These are phyloP conservation scores for Aplocera efformata DNA, from an alignment of 2,888 invertebrate species.

Conservation along the genomic window DNA sequence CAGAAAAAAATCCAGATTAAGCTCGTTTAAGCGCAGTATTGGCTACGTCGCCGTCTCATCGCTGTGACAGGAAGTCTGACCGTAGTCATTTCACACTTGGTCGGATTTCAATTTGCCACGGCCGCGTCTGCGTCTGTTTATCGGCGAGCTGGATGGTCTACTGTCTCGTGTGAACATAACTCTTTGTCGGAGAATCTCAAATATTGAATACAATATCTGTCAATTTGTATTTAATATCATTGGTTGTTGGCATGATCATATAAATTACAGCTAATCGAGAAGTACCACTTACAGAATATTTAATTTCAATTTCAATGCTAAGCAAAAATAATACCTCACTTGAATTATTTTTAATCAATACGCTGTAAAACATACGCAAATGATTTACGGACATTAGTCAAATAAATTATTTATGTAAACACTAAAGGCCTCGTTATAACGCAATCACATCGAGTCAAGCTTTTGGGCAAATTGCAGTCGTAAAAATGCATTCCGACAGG, in stretches of 20 bases:
- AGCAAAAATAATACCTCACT: not conserved
- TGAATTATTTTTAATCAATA: constrained; percentile 2
- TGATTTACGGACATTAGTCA: constrained; percentile 20
- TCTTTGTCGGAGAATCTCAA: constrained; percentile 1
- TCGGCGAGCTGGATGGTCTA: constrained; percentile 43
- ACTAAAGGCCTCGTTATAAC: constrained; percentile 35
- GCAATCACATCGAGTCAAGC: constrained; percentile 44
- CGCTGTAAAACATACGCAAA: constrained; percentile 5
- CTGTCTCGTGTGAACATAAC: constrained; percentile 23
- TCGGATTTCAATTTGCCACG: constrained; percentile 73
- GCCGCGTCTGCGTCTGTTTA: constrained; percentile 57
- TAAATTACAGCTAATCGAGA: too few relatives aligned
- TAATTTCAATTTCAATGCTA: too few relatives aligned
- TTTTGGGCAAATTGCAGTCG: constrained; percentile 51
- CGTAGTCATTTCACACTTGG: constrained; percentile 74
- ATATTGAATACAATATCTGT: too few relatives aligned
- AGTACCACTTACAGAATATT: too few relatives aligned
- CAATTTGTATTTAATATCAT: too few relatives aligned
- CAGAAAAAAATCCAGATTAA: not conserved
- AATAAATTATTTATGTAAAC: constrained; percentile 37
- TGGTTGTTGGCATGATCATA: too few relatives aligned
- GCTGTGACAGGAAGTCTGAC: constrained; percentile 66
- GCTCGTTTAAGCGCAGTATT: constrained; percentile 29
- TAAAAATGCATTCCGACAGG: constrained; percentile 52
- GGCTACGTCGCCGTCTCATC: constrained; percentile 28